Base-by-base conservation (phyloP, 2,797 vertebrate species). In the Knipowitschia caucasica region DNA sequence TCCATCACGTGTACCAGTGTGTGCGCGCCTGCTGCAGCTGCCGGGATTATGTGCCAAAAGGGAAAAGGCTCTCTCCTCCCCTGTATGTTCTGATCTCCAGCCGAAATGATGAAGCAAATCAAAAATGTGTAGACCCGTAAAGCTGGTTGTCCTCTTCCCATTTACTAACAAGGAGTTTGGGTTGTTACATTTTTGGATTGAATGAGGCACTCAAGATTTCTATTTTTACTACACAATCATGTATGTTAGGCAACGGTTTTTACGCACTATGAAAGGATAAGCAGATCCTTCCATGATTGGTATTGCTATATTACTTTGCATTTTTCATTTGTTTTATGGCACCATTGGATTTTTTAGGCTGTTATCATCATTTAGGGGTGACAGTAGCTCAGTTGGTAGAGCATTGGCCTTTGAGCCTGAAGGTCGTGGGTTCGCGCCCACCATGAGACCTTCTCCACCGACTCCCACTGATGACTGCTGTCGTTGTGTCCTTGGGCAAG, bases 61-160 rank as follows among this genome's bases (percentile, higher is more conserved):
- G 49, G 36, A 34, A 40, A 61, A 12, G 30, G 69, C 71, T 75
- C 35, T 53, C 64, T 62, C 51, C 7, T 68, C 70, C 75, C 55
- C 10, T 68, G 51, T 69, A 59, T 75, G 63, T 74, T 69, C 58
- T 65, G 59, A 64, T 69, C 61, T 78, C 73, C 70, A 67, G 78
- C 59, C 65, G 69, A 78, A 78, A 71, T 71, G n/a, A n/a, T n/a
- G 77, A 73, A 82, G 31, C 77, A 73, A 86, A 87, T 89, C 83
- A 84, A 82, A 87, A 86, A 79, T 64, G 68, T 50, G 73, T 73
- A 67, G 59, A 35, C 3, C 26, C 34, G 57, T 62, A n/a, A n/a
- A 59, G 64, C 60, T 71, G 61, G 63, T 53, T 64, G 53, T 62
- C 56, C 47, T 9, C 38, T 1, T 61, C 50, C 62, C 66, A 33